A percentile compares a stretch with the other conserved stretches of the same genome.
phyloP scores from a whole-genome alignment of 23 tunicate genomes.

The Corella eumyota region DNA sequence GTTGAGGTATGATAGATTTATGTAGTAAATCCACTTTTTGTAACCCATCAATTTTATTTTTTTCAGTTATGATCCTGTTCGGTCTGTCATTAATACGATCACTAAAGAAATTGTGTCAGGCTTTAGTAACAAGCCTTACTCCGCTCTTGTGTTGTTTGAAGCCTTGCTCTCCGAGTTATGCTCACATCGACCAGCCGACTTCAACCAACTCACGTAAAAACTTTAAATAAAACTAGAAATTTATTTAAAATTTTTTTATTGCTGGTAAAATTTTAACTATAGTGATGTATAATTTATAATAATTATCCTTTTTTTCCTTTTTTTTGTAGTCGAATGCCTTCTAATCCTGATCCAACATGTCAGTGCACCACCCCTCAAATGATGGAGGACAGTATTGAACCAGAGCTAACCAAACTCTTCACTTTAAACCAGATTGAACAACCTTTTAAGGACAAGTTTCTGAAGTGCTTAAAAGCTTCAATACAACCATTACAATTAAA shows the following conservation, averaged over 20 bases:
- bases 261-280: too few relatives aligned
- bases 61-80: constrained; percentile 81
- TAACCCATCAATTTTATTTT: background rate
- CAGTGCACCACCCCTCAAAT: constrained; percentile 85
- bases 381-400: constrained; percentile 46
- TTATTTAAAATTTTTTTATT: background rate
- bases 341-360: constrained; percentile 54
- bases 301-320: too few relatives aligned
- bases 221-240: background rate
- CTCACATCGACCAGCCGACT: constrained; percentile 82
- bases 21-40: background rate
- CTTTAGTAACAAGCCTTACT: constrained; percentile 24
- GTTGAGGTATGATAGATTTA: too few relatives aligned
- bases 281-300: too few relatives aligned
- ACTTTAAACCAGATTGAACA: constrained; percentile 34
- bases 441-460: constrained; percentile 27
- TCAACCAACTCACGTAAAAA: constrained; percentile 59
- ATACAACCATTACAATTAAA: constrained; percentile 66
- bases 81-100: constrained; percentile 15
- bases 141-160: constrained; percentile 53
- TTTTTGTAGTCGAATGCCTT: constrained; percentile 49
- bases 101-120: constrained; percentile 19
- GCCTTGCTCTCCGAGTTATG: constrained; percentile 76
- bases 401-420: constrained; percentile 30
- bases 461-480: constrained; percentile 40